Evolutionary conservation across 1,140 invertebrate species (phyloP).

Genomic region (Drosophila sp.): DNA sequence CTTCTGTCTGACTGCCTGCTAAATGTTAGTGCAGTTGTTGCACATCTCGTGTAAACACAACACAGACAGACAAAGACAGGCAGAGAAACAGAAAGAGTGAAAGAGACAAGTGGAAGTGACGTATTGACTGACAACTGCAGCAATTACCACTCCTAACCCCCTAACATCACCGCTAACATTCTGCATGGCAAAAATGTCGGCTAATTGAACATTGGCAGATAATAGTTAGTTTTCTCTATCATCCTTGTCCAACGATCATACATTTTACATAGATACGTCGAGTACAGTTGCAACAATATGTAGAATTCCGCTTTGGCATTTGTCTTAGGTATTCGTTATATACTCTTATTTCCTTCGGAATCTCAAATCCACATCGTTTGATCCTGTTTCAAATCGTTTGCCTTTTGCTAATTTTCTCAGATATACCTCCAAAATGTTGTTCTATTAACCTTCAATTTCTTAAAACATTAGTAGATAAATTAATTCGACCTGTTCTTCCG

Average conservation of each 20-base stretch:
- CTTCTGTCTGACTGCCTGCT: not conserved
- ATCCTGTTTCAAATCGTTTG: no score
- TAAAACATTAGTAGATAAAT: no score
- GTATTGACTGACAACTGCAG: slow-evolving; percentile 52
- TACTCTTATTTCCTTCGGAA: no score
- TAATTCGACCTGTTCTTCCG: no score
- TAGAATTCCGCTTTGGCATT: no score
- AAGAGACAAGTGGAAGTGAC: slow-evolving; percentile 28
- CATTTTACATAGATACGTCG: not conserved
- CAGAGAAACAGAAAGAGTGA: slow-evolving; percentile 1
- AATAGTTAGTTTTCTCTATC: slow-evolving; percentile 1
- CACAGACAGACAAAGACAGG: not conserved
- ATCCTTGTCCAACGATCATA: not conserved
- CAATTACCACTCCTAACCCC: not conserved
- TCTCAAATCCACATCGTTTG: no score
- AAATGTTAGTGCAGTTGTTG: slow-evolving; percentile 35
- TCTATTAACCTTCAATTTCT: no score
- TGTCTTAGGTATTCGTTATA: no score
- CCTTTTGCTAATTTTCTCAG: no score
- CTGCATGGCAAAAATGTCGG: slow-evolving; percentile 1
- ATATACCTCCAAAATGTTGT: no score
- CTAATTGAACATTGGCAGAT: slow-evolving; percentile 7
- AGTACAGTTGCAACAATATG: not conserved
- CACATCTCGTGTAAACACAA: slow-evolving; percentile 28
- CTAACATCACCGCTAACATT: not conserved